These are phyloP conservation scores for Fundulus diaphanus DNA, from an alignment of 2,797 vertebrate genomes.

Conservation along the genomic window DNA sequence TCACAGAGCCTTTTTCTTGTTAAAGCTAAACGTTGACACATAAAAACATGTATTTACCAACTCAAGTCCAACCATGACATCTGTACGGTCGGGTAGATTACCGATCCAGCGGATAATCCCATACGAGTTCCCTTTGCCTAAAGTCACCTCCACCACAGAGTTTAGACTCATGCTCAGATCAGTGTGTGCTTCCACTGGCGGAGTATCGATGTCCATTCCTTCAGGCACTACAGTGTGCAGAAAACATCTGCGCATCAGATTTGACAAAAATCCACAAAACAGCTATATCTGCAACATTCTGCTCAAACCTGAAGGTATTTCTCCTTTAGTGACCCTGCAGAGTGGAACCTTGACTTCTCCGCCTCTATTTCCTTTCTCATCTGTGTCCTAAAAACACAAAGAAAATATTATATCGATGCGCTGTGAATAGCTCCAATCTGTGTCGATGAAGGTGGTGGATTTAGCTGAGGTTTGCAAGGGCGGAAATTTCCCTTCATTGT, in stretches of 20 bases:
- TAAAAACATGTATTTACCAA: conserved; percentile 78
- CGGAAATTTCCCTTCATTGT: too few relatives aligned
- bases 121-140: conserved; percentile 62
- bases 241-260: not conserved
- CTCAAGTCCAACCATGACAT: conserved; percentile 84
- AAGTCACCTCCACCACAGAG: conserved; percentile 84
- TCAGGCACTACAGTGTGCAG: conserved; percentile 38
- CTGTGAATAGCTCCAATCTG: not conserved
- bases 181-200: not conserved
- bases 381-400: conserved; percentile 73
- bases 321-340: conserved; percentile 76
- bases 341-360: conserved; percentile 76
- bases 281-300: not conserved
- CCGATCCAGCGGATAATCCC: conserved; percentile 90
- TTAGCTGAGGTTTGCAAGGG: not conserved
- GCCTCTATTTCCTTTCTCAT: conserved; percentile 71
- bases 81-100: conserved; percentile 52
- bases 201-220: conserved; percentile 23
- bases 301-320: conserved; percentile 71
- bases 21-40: not conserved
- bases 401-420: not conserved
- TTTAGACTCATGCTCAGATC: conserved; percentile 55
- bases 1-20: not conserved
- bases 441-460: not conserved
- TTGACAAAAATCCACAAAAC: not conserved